Evolutionary conservation across 2,888 invertebrate genomes (phyloP).

Genomic region (Pyralis farinalis): DNA sequence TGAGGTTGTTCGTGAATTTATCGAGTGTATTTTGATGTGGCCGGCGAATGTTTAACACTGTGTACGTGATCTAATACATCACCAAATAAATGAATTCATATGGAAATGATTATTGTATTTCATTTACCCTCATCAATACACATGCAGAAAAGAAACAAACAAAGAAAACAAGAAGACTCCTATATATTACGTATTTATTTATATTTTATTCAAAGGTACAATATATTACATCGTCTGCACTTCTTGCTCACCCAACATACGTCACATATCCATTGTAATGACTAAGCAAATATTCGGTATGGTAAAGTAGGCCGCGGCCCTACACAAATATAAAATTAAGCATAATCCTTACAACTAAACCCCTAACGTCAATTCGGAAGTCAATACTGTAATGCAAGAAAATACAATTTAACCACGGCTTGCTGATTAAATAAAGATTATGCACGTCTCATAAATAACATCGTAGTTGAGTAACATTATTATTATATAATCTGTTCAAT

Average conservation of each 20-base stretch:
- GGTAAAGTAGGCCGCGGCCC: constrained; percentile 64
- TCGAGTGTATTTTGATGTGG: constrained; percentile 72
- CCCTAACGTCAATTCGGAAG: constrained; percentile 66
- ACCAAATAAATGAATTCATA: constrained; percentile 66
- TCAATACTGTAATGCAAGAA: constrained; percentile 75
- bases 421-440: constrained; percentile 66
- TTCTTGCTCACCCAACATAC: constrained; percentile 61
- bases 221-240: constrained; percentile 78
- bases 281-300: constrained; percentile 71
- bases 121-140: constrained; percentile 12
- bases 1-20: constrained; percentile 73
- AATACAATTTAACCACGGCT: constrained; percentile 62
- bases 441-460: constrained; percentile 53
- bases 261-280: constrained; percentile 66
- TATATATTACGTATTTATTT: constrained; percentile 81
- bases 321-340: constrained; percentile 76
- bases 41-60: constrained; percentile 64
- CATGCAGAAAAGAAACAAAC: no score
- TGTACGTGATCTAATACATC: constrained; percentile 67
- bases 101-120: constrained; percentile 27
- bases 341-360: constrained; percentile 68
- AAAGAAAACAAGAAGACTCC: constrained; percentile 39
- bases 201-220: constrained; percentile 78
- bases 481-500: constrained; percentile 37
- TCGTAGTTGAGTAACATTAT: constrained; percentile 29